A percentile compares a stretch with the other conserved stretches of the same genome.
Evolutionary conservation across 2,888 invertebrate species (phyloP).

Genomic region (Amorpha juglandis): DNA sequence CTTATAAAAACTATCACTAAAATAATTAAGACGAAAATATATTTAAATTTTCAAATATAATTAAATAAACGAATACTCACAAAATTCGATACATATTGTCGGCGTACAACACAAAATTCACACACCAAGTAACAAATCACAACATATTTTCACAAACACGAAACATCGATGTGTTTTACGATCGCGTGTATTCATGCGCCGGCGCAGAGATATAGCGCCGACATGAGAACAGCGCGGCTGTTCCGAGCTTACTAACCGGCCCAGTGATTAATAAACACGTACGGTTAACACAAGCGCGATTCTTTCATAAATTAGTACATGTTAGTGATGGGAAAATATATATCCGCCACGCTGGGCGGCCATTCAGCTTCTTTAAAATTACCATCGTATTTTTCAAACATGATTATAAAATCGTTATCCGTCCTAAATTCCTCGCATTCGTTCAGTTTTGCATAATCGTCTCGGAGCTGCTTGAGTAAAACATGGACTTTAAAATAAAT

Average conservation of each 20-base stretch:
- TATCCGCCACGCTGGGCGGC: background rate
- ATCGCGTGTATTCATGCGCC: conserved; percentile 21
- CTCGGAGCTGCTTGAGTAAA: too few species aligned
- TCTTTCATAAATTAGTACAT: background rate
- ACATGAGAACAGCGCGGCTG: conserved; percentile 28
- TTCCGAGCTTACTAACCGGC: conserved; percentile 38
- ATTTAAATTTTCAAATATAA: background rate
- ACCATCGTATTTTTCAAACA: background rate
- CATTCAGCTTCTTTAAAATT: background rate
- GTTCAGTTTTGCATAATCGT: too few species aligned
- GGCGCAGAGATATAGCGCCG: conserved; percentile 23
- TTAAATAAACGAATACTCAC: conserved; percentile 37
- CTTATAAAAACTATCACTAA: too few species aligned
- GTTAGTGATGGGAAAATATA: background rate
- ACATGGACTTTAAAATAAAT: too few species aligned
- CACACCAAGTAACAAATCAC: conserved; percentile 35
- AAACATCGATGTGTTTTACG: conserved; percentile 34
- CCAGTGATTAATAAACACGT: conserved; percentile 28
- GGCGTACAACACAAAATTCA: conserved; percentile 36
- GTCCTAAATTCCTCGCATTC: too few species aligned
- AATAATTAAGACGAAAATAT: too few species aligned
- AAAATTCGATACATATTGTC: conserved; percentile 42
- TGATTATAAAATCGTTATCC: too few species aligned
- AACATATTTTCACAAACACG: conserved; percentile 35
- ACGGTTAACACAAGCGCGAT: conserved; percentile 11